Evolutionary conservation across 1,140 invertebrate species (phyloP).

Genomic region (Anastrepha ludens): DNA sequence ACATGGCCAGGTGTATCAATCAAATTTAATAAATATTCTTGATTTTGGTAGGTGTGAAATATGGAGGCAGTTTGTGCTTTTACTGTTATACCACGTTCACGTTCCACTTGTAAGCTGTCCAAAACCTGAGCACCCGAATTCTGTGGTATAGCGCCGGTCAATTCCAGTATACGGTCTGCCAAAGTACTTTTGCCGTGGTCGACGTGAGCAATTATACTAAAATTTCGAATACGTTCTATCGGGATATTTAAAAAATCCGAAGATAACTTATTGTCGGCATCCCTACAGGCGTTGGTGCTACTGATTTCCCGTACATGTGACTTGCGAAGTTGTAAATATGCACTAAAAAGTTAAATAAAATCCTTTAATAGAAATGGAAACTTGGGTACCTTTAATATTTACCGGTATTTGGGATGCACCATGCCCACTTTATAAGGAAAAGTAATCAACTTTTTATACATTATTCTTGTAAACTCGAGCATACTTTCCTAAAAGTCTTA

Average conservation of each 20-base stretch:
- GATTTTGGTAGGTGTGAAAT: slow-evolving; percentile 82
- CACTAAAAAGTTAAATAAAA: background rate
- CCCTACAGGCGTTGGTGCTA: background rate
- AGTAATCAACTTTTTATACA: background rate
- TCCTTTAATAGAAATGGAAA: background rate
- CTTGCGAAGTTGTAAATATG: background rate
- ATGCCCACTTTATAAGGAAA: background rate
- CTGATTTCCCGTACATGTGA: background rate
- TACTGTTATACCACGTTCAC: slow-evolving; percentile 97
- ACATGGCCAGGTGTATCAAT: slow-evolving; percentile 99
- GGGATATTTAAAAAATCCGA: slow-evolving; percentile 72
- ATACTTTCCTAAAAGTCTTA: no score
- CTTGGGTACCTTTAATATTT: background rate
- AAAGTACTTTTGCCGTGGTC: slow-evolving; percentile 98
- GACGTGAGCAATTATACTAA: slow-evolving; percentile 97
- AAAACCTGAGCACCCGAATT: slow-evolving; percentile 83
- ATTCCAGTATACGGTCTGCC: slow-evolving; percentile 93
- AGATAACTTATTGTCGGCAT: background rate
- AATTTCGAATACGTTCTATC: slow-evolving; percentile 89
- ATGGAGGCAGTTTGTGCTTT: slow-evolving; percentile 97
- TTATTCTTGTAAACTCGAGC: background rate
- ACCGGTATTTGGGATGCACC: background rate
- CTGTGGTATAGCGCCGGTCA: slow-evolving; percentile 87
- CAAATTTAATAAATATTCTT: slow-evolving; percentile 91
- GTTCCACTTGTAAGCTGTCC: slow-evolving; percentile 82